Percentiles rank a stretch among this genome's conserved stretches.
phyloP scores from a whole-genome alignment of 2,797 vertebrate species.

The Anguilla pacifica region DNA sequence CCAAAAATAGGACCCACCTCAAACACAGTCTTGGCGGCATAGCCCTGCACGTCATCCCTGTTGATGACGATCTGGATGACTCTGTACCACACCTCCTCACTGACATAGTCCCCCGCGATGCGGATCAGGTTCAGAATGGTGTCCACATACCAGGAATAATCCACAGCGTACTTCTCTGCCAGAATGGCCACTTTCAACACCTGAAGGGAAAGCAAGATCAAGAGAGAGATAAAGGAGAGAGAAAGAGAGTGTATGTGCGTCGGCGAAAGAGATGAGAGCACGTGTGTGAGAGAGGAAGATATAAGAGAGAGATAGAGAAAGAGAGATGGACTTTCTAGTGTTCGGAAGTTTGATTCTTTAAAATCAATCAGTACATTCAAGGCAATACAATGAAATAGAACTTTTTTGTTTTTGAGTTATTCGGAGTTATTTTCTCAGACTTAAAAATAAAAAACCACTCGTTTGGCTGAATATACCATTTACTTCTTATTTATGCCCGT shows the following conservation, averaged over 20 bases:
- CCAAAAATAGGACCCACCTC: constrained; percentile 57
- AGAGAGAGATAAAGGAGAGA: constrained; percentile 3
- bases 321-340: too few species aligned
- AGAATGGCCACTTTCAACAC: constrained; percentile 73
- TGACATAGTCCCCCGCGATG: constrained; percentile 74
- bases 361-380: too few species aligned
- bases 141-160: constrained; percentile 77
- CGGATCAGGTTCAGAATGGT: constrained; percentile 75
- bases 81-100: constrained; percentile 75
- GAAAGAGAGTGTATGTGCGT: background rate
- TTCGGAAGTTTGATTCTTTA: too few species aligned
- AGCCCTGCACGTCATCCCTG: constrained; percentile 73
- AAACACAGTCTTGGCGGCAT: constrained; percentile 73
- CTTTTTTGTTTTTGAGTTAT: too few species aligned
- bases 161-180: constrained; percentile 71
- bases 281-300: too few species aligned
- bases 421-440: too few species aligned
- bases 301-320: too few species aligned
- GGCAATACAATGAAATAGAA: too few species aligned
- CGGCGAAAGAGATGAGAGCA: background rate
- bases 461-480: too few species aligned
- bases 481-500: too few species aligned
- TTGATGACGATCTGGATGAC: constrained; percentile 76
- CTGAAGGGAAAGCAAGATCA: constrained; percentile 40
- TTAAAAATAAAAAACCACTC: too few species aligned